Evolutionary conservation across 2,797 vertebrate species (phyloP).

Genomic region (Cossypha polioptera): DNA sequence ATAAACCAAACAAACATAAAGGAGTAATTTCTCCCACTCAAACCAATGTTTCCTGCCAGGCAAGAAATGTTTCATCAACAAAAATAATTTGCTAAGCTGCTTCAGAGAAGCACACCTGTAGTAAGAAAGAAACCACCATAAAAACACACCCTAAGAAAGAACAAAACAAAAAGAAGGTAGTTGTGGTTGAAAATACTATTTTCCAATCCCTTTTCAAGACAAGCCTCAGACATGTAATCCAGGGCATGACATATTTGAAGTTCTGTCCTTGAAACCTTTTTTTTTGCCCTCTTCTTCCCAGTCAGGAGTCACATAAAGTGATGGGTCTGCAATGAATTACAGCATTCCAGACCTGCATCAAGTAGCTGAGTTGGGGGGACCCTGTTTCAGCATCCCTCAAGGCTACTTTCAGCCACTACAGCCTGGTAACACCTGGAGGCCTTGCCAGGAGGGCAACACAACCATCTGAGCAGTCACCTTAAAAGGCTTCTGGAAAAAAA

Average conservation of each 20-base stretch:
- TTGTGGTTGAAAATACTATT: not conserved
- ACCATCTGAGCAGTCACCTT: not conserved
- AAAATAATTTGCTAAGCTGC: not conserved
- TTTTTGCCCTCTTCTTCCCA: not conserved
- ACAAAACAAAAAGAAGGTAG: not conserved
- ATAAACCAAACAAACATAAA: not conserved
- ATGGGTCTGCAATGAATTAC: not conserved
- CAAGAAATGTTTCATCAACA: not conserved
- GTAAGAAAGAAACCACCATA: not conserved
- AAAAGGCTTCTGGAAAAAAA: not conserved
- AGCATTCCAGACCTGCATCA: not conserved
- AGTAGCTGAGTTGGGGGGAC: not conserved
- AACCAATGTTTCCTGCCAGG: not conserved
- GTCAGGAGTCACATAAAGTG: not conserved
- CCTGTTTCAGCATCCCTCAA: not conserved
- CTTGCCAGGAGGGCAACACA: not conserved
- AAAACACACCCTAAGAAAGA: not conserved
- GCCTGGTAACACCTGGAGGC: not conserved
- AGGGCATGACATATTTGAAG: not conserved
- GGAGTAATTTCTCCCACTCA: not conserved
- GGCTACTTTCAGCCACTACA: not conserved
- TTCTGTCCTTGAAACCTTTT: not conserved
- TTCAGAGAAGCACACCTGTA: not conserved
- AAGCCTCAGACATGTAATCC: not conserved
- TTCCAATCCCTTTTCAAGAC: not conserved